phyloP scores from a whole-genome alignment of 2,797 vertebrate genomes.

The Thaleichthys pacificus region DNA sequence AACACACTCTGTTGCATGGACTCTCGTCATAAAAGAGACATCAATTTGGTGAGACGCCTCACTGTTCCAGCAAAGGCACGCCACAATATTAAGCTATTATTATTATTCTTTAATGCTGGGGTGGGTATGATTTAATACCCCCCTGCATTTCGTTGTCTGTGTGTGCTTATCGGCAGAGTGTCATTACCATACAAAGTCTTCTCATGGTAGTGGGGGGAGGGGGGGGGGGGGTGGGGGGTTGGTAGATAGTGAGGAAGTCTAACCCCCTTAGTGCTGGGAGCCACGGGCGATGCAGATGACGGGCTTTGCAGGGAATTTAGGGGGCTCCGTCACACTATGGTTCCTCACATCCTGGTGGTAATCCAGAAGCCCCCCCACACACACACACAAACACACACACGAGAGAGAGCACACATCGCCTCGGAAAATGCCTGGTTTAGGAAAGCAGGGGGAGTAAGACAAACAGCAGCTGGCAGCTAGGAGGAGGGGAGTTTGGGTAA shows the following conservation, averaged over 20 bases:
- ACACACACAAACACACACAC: slow-evolving; percentile 28
- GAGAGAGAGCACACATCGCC: slow-evolving; percentile 45
- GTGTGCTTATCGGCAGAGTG: slow-evolving; percentile 63
- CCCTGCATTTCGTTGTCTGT: slow-evolving; percentile 25
- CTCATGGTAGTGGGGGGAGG: slow-evolving; percentile 51
- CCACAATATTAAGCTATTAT: slow-evolving; percentile 53
- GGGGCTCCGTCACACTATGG: slow-evolving; percentile 62
- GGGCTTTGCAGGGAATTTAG: slow-evolving; percentile 57
- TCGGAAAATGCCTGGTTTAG: slow-evolving; percentile 26
- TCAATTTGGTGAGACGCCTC: slow-evolving; percentile 70
- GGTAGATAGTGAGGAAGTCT: slow-evolving; percentile 60
- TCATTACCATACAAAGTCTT: slow-evolving; percentile 74
- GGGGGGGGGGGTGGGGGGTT: too few relatives aligned
- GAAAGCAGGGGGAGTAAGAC: slow-evolving; percentile 53
- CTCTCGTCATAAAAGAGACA: slow-evolving; percentile 75
- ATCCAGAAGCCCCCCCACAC: slow-evolving; percentile 43
- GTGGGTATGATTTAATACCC: slow-evolving; percentile 68
- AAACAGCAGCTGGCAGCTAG: slow-evolving; percentile 62
- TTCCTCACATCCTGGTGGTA: slow-evolving; percentile 48
- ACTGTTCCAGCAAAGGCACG: slow-evolving; percentile 53
- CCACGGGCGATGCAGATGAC: slow-evolving; percentile 69
- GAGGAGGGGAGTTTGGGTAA: slow-evolving; percentile 44
- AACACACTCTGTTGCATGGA: slow-evolving; percentile 66
- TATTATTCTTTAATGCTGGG: slow-evolving; percentile 74
- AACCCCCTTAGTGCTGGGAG: slow-evolving; percentile 61